Evolutionary conservation across 37 sponge, comb jelly and placozoan species (phyloP), one percentile per base, ranked within the genome.

Genomic region (Halisarca cf. caerulea): DNA sequence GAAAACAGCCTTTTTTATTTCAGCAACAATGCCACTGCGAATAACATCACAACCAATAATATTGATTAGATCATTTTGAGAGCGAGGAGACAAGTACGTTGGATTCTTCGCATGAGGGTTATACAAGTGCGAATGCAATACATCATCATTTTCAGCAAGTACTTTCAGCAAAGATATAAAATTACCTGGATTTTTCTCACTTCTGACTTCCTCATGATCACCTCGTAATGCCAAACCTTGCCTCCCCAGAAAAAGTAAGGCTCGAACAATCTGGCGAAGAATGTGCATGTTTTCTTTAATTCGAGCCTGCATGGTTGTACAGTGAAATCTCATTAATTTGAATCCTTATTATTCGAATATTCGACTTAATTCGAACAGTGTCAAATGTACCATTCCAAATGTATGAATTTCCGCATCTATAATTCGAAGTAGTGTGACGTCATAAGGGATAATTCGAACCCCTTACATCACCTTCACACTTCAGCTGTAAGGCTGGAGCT

Each of bases 51-150:
- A 89, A 17, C 85, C 89, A 59, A 89, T 88, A n/a, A 89, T 45
- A 79, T 41, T 80, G 47, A 89, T 89, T 59, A 89, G 84, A 30
- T 85, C 90, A 82, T 90, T 90, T 75, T 90, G 90, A 33, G 82
- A 66, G 23, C 42, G 58, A 35, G 90, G 86, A 77, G 90, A 90
- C n/a, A 90, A 42, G 58, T 85, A 85, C 3, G 86, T 90, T 62
- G 78, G 82, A 90, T 85, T 90, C 69, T 32, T 90, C 14, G 64
- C 84, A 41, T 28, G 58, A 34, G 88, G 83, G 36, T 66, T 25
- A 25, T 51, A 37, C 37, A 83, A 58, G 34, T 82, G 87, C 14
- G 21, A 20, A 11, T 39, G 75, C 59, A 87, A 71, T n/a, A 87
- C 59, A 53, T 15, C 33, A 81, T 87, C 87, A 71, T 25, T 45